Conservation (phyloP, 2,797 vertebrate species). For the Malurus splendens region DNA sequence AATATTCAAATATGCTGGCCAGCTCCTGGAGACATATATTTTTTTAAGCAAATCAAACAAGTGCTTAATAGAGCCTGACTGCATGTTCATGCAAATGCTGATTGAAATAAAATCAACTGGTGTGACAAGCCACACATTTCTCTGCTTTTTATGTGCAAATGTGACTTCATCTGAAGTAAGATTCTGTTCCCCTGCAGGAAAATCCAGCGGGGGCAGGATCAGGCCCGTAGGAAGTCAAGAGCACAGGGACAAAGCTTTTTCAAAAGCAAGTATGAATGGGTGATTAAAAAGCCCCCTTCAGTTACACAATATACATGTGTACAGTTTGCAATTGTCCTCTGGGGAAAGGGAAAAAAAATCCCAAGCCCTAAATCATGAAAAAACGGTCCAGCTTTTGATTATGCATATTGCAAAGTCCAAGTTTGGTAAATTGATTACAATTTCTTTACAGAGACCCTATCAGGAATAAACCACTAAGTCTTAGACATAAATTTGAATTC, state of each 20-base stretch:
- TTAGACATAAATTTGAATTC: conserved; percentile 85
- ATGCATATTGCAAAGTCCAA: conserved; percentile 50
- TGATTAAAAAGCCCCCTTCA: conserved; percentile 9
- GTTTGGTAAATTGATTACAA: conserved; percentile 75
- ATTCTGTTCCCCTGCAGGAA: neutral
- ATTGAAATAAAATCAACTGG: conserved; percentile 3
- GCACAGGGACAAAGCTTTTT: conserved; percentile 20
- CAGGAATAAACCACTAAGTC: conserved; percentile 68
- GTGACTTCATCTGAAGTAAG: conserved; percentile 7
- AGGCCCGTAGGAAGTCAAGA: neutral
- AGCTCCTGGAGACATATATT: conserved; percentile 35
- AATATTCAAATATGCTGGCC: conserved; percentile 56
- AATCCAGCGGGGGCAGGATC: neutral
- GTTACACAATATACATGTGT: neutral
- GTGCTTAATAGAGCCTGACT: conserved; percentile 34
- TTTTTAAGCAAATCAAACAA: conserved; percentile 53
- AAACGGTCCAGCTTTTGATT: conserved; percentile 42
- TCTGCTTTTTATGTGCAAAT: conserved; percentile 33
- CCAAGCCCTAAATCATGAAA: conserved; percentile 33
- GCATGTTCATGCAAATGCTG: conserved; percentile 21
- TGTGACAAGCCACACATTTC: conserved; percentile 52
- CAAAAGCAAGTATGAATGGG: conserved; percentile 17
- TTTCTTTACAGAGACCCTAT: conserved; percentile 71
- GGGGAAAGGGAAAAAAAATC: conserved; percentile 8
- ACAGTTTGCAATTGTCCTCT: conserved; percentile 31